Percentiles rank a stretch among this genome's conserved stretches.
Evolutionary conservation across 2,797 vertebrate genomes (phyloP).

Genomic region (Platyrinchus mystaceus): DNA sequence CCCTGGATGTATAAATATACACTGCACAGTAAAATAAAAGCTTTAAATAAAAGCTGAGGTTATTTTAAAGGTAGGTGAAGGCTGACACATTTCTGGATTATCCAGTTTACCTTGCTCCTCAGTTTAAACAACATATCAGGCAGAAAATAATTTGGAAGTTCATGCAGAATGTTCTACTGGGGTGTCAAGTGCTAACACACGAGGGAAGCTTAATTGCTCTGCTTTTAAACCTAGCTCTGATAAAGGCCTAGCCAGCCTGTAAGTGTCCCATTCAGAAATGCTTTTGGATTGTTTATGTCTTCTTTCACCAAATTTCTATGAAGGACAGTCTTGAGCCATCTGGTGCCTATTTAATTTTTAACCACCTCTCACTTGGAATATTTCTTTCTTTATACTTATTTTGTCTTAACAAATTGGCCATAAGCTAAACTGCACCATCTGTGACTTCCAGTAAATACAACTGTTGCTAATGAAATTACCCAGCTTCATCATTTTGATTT

Average conservation of each 20-base stretch:
- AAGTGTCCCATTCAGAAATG: conserved; percentile 70
- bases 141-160: not conserved
- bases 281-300: conserved; percentile 70
- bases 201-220: conserved; percentile 21
- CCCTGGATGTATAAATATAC: not conserved
- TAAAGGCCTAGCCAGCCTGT: conserved; percentile 27
- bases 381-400: conserved; percentile 83
- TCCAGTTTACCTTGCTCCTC: not conserved
- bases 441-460: conserved; percentile 92
- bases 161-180: not conserved
- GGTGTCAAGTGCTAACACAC: not conserved
- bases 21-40: not conserved
- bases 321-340: conserved; percentile 81
- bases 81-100: not conserved
- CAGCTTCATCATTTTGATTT: conserved; percentile 96
- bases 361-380: conserved; percentile 84
- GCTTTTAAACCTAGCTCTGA: conserved; percentile 26
- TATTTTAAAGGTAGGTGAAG: not conserved
- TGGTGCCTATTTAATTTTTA: conserved; percentile 85
- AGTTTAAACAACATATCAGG: not conserved
- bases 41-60: not conserved
- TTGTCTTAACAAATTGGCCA: conserved; percentile 85
- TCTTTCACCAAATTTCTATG: conserved; percentile 80
- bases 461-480: conserved; percentile 99
- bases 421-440: conserved; percentile 89